Conservation (phyloP, 2,797 vertebrate species). For the Peromyscus eremicus region DNA sequence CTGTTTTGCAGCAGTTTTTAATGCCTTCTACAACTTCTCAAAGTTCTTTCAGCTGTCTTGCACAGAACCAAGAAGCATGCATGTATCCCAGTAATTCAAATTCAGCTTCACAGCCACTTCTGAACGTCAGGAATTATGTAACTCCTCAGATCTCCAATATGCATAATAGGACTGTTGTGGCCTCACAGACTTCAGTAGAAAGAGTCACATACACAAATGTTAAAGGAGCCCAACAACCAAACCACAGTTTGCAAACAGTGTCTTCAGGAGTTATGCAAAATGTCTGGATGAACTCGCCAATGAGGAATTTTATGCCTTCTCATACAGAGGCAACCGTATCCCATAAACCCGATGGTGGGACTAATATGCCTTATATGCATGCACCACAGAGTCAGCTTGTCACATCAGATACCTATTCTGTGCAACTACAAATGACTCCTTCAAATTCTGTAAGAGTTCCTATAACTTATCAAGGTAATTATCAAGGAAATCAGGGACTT, state of each 20-base stretch:
- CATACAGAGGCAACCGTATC: conserved; percentile 43
- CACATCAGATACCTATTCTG: conserved; percentile 19
- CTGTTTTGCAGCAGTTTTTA: conserved; percentile 72
- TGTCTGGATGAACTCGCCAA: conserved; percentile 69
- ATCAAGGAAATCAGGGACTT: conserved; percentile 67
- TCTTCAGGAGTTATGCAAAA: conserved; percentile 67
- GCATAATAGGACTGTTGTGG: conserved; percentile 70
- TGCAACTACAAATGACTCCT: conserved; percentile 70
- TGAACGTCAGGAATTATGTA: conserved; percentile 73
- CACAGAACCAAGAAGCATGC: conserved; percentile 75
- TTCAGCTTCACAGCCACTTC: conserved; percentile 55
- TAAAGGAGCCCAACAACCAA: conserved; percentile 57
- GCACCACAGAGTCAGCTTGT: conserved; percentile 71
- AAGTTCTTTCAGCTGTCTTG: conserved; percentile 72
- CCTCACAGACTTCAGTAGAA: conserved; percentile 72
- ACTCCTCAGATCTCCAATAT: conserved; percentile 72
- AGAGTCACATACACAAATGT: neutral
- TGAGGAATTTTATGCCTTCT: conserved; percentile 66
- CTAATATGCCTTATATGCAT: neutral
- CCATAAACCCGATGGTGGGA: conserved; percentile 67
- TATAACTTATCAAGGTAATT: conserved; percentile 63
- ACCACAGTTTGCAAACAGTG: conserved; percentile 53
- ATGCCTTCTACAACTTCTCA: conserved; percentile 69
- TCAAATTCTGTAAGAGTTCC: conserved; percentile 67
- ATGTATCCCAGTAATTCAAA: conserved; percentile 68